Percentiles rank a stretch among this genome's conserved stretches.
These are phyloP conservation scores for Vultur gryphus DNA, from an alignment of 2,797 vertebrate species.

Conservation along the genomic window DNA sequence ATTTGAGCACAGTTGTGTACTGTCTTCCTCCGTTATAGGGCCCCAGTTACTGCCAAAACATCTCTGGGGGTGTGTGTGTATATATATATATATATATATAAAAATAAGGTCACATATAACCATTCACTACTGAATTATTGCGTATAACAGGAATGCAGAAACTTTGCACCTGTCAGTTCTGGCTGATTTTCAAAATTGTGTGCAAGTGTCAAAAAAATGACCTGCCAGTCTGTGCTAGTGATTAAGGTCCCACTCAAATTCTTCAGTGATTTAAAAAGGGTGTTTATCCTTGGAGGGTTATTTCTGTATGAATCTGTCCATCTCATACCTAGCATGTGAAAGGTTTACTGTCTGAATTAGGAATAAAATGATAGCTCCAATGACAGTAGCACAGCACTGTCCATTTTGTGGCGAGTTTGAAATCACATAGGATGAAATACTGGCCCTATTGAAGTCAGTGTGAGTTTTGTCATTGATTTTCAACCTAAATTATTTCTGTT, in stretches of 20 bases:
- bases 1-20: background rate
- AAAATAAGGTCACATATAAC: slow-evolving; percentile 31
- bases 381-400: background rate
- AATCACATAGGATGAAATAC: background rate
- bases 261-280: slow-evolving; percentile 64
- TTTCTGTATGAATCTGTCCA: slow-evolving; percentile 63
- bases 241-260: slow-evolving; percentile 62
- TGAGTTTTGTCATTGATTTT: background rate
- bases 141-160: slow-evolving; percentile 59
- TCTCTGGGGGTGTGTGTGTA: background rate
- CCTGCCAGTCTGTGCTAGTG: slow-evolving; percentile 66
- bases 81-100: background rate
- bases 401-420: background rate
- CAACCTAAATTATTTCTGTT: background rate
- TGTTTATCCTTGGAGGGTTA: slow-evolving; percentile 70
- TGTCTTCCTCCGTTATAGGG: background rate
- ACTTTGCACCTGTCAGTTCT: slow-evolving; percentile 72
- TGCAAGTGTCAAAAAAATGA: slow-evolving; percentile 69
- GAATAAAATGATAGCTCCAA: slow-evolving; percentile 18
- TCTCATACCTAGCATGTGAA: slow-evolving; percentile 34
- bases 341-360: slow-evolving; percentile 47
- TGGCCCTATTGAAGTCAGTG: background rate
- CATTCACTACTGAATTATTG: slow-evolving; percentile 63
- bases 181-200: slow-evolving; percentile 69
- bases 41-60: background rate